Evolutionary conservation across 2,888 invertebrate genomes (phyloP), one percentile per base, ranked within the genome.

Genomic region (Lasioglossum morio): DNA sequence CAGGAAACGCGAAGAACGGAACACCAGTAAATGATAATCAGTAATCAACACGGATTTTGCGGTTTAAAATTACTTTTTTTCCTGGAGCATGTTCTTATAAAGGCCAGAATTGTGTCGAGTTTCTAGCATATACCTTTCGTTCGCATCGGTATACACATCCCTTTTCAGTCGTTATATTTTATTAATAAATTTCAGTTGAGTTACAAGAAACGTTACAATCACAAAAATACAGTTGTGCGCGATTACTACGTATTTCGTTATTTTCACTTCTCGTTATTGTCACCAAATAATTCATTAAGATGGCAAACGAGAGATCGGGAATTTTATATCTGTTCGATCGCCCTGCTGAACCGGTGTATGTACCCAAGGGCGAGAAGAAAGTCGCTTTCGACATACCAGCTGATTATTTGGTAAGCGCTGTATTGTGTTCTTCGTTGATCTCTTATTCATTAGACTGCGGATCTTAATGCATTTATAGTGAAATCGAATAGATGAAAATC

Each of bases 341-440:
- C 63, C 98, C 98, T 16, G 96, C 96, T 86, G 98, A 98, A 95
- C 98, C 98, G 0, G 96, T 97, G 83, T 98, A 98, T 95, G 96
- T 97, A 95, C 97, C 97, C 88, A 98, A 98, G 95, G 97, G 97
- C 3, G 96, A 96, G 0, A 95, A 96, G 0, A 96, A 96, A 74
- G 94, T 96, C 0, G 96, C 96, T 48, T 97, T 97, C 92, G 96
- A 97, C 89, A 94, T 97, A 8, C 97, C 97, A 0, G 95, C 96
- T 12, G 96, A 96, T 82, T 97, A 96, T 92, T 96, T 97, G 96
- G 97, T 97, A 95, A 96, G 96, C 95, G 10, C 0, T 66, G 1
- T 2, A 27, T 3, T 0, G 7, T 23, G 60, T 12, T 60, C 5
- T 37, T 4, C n/a, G 40, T 23, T 23, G 2, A 37, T 37, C 23